phyloP scores from a whole-genome alignment of 2,113 vertebrate genomes.

The Percina caprodes region DNA sequence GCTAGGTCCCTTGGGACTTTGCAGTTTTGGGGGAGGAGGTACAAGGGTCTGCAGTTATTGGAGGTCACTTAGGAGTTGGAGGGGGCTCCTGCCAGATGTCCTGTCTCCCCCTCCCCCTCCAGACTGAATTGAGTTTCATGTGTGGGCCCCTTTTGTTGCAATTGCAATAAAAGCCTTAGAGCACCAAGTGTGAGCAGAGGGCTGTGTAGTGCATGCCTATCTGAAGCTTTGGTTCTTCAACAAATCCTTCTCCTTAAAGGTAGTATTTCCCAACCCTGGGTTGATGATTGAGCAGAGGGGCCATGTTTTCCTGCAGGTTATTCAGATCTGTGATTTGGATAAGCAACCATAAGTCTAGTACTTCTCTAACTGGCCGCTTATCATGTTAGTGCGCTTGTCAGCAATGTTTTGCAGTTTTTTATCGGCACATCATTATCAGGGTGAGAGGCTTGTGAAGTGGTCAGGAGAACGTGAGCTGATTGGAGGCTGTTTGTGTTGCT shows the following conservation, averaged over 20 bases:
- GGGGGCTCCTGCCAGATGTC: conserved; percentile 83
- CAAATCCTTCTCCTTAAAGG: not conserved
- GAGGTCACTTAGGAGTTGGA: conserved; percentile 59
- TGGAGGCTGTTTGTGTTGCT: conserved; percentile 60
- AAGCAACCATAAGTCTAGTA: not conserved
- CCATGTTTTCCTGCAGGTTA: conserved; percentile 12
- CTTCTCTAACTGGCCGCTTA: not conserved
- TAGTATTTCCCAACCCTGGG: conserved; percentile 40
- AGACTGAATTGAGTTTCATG: conserved; percentile 26
- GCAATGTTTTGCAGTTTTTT: not conserved
- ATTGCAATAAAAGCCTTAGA: conserved; percentile 67
- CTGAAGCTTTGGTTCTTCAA: not conserved
- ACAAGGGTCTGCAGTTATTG: conserved; percentile 33
- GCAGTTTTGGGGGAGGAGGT: conserved; percentile 38
- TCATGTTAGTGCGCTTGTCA: not conserved
- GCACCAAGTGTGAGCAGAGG: conserved; percentile 17
- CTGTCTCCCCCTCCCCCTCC: conserved; percentile 70
- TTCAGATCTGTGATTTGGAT: conserved; percentile 34
- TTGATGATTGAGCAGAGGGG: conserved; percentile 48
- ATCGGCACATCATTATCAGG: conserved; percentile 5
- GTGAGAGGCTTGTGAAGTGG: conserved; percentile 27
- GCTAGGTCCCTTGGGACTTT: conserved; percentile 44
- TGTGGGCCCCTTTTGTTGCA: conserved; percentile 55
- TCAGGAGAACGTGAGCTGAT: conserved; percentile 50
- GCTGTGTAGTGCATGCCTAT: not conserved